Conservation (phyloP, 2,797 vertebrate genomes). For the Acomys russatus region DNA sequence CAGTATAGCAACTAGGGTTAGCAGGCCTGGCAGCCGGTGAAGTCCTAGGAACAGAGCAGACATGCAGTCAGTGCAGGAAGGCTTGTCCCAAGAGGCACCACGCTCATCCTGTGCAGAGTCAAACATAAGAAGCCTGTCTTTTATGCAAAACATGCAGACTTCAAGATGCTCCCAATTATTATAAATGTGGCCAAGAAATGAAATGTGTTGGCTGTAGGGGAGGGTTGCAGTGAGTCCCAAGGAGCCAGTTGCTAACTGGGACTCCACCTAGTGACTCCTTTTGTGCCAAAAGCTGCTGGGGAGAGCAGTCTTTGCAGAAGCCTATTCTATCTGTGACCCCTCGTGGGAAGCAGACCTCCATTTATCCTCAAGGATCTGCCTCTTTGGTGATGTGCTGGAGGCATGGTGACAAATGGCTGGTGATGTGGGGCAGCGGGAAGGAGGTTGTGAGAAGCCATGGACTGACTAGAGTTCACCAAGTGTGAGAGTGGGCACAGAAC, state of each 20-base stretch:
- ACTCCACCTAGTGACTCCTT: neutral
- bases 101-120: neutral
- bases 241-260: neutral
- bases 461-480: neutral
- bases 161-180: neutral
- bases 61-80: neutral
- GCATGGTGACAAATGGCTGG: neutral
- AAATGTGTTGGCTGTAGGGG: neutral
- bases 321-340: no score
- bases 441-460: neutral
- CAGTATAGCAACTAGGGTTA: neutral
- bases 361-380: neutral
- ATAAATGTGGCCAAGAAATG: neutral
- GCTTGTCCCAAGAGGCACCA: neutral
- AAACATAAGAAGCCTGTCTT: constrained; percentile 15
- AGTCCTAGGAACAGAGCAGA: neutral
- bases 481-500: neutral
- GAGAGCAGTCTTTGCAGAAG: neutral
- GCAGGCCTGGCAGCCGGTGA: neutral
- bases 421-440: neutral
- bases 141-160: neutral
- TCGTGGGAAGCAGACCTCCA: neutral
- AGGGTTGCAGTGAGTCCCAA: neutral
- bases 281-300: neutral
- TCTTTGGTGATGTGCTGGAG: neutral